These are phyloP conservation scores for Hydrozoanthus gracilis DNA, from an alignment of 92 coral and sea anemone species.

Conservation along the genomic window DNA sequence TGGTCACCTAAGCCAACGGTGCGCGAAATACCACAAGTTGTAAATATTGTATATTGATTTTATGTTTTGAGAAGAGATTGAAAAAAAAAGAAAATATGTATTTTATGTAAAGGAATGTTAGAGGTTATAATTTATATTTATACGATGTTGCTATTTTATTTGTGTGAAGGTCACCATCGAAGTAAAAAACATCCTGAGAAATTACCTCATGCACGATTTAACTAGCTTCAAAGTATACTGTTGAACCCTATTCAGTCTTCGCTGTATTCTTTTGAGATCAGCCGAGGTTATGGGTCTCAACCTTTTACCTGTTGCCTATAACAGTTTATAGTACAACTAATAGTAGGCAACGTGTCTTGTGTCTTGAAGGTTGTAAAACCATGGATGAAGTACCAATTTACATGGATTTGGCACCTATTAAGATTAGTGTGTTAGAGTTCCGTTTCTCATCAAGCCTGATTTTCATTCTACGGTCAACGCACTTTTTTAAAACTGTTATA, in stretches of 20 bases:
- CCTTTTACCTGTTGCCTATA: no score
- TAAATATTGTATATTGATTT: constrained; percentile 52
- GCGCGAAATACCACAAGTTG: constrained; percentile 20
- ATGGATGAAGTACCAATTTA: not conserved
- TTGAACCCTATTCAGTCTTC: no score
- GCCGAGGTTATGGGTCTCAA: no score
- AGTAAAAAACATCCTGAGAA: constrained; percentile 37
- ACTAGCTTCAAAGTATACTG: no score
- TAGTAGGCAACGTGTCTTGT: no score
- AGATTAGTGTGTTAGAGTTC: not conserved
- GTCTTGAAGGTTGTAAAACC: no score
- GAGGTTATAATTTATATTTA: constrained; percentile 70
- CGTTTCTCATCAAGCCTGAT: not conserved
- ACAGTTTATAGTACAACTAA: no score
- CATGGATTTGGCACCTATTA: constrained; percentile 21
- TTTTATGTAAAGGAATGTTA: constrained; percentile 82
- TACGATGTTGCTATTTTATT: constrained; percentile 65
- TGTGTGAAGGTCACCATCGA: constrained; percentile 57
- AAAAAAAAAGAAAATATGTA: constrained; percentile 73
- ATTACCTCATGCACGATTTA: not conserved
- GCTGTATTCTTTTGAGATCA: no score
- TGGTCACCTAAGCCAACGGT: constrained; percentile 29
- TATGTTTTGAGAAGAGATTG: constrained; percentile 49
- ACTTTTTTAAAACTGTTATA: not conserved
- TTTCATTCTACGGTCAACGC: not conserved